Evolutionary conservation across 1,140 invertebrate species (phyloP).

Genomic region (Mylabris phalerata): DNA sequence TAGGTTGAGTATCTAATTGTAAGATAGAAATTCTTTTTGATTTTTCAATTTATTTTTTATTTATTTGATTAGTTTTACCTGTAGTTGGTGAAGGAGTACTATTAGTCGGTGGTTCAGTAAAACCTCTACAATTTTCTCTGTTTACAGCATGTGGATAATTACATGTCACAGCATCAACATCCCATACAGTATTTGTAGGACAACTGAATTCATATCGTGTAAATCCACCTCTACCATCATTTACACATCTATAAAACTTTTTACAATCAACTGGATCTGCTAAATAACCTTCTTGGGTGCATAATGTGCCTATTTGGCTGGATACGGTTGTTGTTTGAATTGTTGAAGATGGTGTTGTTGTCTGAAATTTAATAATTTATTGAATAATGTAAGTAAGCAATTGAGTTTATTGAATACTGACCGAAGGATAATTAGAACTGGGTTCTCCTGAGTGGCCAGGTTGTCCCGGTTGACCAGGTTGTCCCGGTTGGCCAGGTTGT

Average conservation of each 20-base stretch:
- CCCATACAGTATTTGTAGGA: conserved; percentile 65
- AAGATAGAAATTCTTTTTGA: too few species aligned
- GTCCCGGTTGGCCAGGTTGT: conserved; percentile 9
- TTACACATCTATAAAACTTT: conserved; percentile 73
- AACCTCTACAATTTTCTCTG: conserved; percentile 24
- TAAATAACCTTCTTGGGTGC: conserved; percentile 55
- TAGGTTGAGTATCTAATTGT: conserved; percentile 14
- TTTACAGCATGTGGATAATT: conserved; percentile 44
- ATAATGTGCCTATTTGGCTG: conserved; percentile 16
- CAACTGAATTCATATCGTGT: conserved; percentile 62
- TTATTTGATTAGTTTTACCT: not conserved
- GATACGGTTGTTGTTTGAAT: conserved; percentile 5
- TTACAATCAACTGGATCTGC: conserved; percentile 61
- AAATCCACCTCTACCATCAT: conserved; percentile 43
- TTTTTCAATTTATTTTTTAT: too few species aligned
- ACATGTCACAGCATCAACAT: conserved; percentile 47
- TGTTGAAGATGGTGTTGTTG: not conserved
- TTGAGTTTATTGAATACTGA: not conserved
- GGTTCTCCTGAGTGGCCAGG: conserved; percentile 20
- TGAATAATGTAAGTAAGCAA: not conserved
- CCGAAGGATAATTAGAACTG: too few species aligned
- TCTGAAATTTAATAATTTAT: not conserved
- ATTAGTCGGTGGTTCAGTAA: conserved; percentile 1
- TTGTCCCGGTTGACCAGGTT: conserved; percentile 22
- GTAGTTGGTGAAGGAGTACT: not conserved